phyloP scores from a whole-genome alignment of 1,140 invertebrate species.

The Pseudomyrmex cubaensis region DNA sequence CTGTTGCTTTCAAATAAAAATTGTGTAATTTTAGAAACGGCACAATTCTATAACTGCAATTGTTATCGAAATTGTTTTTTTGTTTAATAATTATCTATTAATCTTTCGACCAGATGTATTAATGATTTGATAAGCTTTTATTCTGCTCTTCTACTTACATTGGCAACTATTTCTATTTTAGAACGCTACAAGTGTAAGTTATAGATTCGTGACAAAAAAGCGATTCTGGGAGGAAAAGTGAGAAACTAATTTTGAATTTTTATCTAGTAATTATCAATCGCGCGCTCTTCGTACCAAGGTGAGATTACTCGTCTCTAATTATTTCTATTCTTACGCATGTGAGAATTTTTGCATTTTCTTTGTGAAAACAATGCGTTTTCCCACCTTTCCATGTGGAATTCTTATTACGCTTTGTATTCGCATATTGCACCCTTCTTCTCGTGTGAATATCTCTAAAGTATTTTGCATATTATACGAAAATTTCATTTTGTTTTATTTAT shows the following conservation, averaged over 20 bases:
- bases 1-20: too few species aligned
- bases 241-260: too few species aligned
- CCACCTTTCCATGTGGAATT: conserved; percentile 33
- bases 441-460: not conserved
- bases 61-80: not conserved
- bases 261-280: too few species aligned
- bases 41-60: too few species aligned
- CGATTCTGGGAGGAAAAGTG: too few species aligned
- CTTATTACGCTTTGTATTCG: not conserved
- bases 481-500: too few species aligned
- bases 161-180: not conserved
- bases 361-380: conserved; percentile 65
- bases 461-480: not conserved
- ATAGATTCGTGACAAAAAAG: too few species aligned
- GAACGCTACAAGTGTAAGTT: too few species aligned
- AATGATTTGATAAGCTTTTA: not conserved
- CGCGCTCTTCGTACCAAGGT: too few species aligned
- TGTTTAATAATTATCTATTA: not conserved
- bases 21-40: too few species aligned
- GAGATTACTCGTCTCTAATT: too few species aligned
- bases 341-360: conserved; percentile 33
- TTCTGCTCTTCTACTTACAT: not conserved
- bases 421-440: too few species aligned
- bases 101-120: not conserved
- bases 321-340: conserved; percentile 29